Percentiles rank a stretch among this genome's conserved stretches.
phyloP scores from a whole-genome alignment of 2,113 vertebrate genomes.

The Macroglossus sobrinus region DNA sequence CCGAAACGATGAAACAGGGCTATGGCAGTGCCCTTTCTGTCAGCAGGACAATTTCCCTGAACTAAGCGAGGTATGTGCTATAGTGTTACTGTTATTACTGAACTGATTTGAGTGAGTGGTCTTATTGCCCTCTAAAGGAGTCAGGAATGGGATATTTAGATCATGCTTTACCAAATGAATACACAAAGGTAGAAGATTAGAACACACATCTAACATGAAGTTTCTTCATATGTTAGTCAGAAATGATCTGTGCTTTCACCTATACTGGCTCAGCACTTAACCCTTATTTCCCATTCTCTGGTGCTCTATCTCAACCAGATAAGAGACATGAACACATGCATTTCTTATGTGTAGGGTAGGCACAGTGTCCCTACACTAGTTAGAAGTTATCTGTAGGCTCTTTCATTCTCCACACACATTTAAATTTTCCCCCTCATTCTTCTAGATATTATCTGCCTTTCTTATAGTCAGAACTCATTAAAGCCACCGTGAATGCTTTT shows the following conservation, averaged over 20 bases:
- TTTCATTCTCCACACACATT: not conserved
- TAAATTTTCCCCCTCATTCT: not conserved
- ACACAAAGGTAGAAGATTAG: not conserved
- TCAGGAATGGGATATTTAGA: not conserved
- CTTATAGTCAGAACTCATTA: not conserved
- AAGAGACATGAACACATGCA: not conserved
- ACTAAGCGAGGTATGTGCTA: conserved; percentile 91
- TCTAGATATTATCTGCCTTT: not conserved
- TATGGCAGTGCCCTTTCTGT: conserved; percentile 99
- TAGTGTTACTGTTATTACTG: not conserved
- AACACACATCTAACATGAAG: not conserved
- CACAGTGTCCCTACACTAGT: not conserved
- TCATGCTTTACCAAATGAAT: not conserved
- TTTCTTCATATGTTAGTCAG: not conserved
- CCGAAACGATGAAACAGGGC: conserved; percentile 93
- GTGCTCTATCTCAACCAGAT: not conserved
- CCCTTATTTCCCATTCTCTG: not conserved
- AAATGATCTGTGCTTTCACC: not conserved
- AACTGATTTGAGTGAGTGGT: not conserved
- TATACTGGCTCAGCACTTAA: not conserved
- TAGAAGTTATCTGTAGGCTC: not conserved
- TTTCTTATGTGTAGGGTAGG: not conserved
- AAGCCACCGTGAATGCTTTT: not conserved
- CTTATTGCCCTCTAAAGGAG: not conserved
- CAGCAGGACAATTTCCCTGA: conserved; percentile 99